Evolutionary conservation across 2,888 invertebrate genomes (phyloP).

Genomic region (Agonopterix arenella): DNA sequence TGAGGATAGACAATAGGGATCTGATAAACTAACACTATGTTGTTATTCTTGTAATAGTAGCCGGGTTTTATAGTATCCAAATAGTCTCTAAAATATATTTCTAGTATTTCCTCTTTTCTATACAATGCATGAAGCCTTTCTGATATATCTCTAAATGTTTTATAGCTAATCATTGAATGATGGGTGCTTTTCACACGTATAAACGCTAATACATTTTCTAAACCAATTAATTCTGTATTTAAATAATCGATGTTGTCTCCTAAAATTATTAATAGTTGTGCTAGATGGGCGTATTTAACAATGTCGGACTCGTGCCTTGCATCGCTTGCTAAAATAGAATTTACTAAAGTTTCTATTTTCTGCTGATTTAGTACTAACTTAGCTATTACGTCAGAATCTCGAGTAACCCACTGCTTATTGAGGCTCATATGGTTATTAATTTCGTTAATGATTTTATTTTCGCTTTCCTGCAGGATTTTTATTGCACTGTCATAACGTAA

Average conservation of each 20-base stretch:
- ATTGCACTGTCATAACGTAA: slow-evolving; percentile 7
- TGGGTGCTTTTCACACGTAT: too few relatives aligned
- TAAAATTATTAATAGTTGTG: background rate
- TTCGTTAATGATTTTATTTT: too few relatives aligned
- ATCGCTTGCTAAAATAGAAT: background rate
- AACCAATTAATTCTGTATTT: too few relatives aligned
- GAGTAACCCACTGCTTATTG: too few relatives aligned
- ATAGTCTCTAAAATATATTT: slow-evolving; percentile 10
- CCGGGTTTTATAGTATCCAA: slow-evolving; percentile 12
- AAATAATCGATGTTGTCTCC: background rate
- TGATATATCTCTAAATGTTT: background rate
- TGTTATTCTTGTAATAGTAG: slow-evolving; percentile 6
- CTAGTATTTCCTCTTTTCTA: background rate
- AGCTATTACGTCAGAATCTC: too few relatives aligned
- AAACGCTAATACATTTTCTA: too few relatives aligned
- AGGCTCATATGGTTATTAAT: too few relatives aligned
- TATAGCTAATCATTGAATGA: slow-evolving; percentile 1
- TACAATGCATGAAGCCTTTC: background rate
- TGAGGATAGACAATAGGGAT: slow-evolving; percentile 4
- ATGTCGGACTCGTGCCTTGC: background rate
- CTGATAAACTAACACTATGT: slow-evolving; percentile 9
- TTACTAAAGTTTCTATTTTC: too few relatives aligned
- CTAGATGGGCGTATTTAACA: background rate
- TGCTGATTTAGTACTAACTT: too few relatives aligned
- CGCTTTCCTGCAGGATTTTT: slow-evolving; percentile 6